These are phyloP conservation scores for Agapornis roseicollis DNA, from an alignment of 2,113 vertebrate species.

Conservation along the genomic window DNA sequence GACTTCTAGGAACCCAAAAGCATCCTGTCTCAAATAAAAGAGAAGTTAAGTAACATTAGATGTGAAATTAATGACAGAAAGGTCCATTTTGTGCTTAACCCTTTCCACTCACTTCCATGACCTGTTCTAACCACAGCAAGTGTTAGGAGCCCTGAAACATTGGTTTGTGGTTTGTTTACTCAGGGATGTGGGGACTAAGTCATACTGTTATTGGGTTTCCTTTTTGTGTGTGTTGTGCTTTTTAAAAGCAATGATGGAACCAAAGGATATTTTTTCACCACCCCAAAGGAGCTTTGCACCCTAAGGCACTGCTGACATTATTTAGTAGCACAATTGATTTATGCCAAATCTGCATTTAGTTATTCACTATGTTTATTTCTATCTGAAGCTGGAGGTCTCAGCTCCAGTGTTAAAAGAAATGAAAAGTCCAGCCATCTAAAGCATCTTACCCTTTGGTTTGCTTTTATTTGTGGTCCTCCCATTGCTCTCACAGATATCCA, in stretches of 20 bases:
- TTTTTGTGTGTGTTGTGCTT: background rate
- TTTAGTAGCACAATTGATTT: background rate
- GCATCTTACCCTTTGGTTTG: background rate
- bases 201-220: background rate
- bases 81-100: background rate
- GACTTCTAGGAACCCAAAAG: background rate
- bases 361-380: background rate
- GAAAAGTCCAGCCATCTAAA: background rate
- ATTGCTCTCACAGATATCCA: background rate
- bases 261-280: background rate
- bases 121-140: slow-evolving; percentile 30
- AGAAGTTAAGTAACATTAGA: background rate
- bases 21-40: background rate
- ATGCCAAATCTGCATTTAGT: background rate
- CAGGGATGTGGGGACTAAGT: background rate
- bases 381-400: background rate
- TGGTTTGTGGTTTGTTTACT: slow-evolving; percentile 50
- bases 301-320: background rate
- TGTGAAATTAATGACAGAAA: background rate
- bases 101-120: background rate
- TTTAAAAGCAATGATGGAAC: background rate
- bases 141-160: background rate
- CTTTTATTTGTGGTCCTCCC: background rate
- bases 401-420: background rate
- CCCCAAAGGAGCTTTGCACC: background rate